Evolutionary conservation across 2,888 invertebrate species (phyloP).

Genomic region (Plebejus melissa): DNA sequence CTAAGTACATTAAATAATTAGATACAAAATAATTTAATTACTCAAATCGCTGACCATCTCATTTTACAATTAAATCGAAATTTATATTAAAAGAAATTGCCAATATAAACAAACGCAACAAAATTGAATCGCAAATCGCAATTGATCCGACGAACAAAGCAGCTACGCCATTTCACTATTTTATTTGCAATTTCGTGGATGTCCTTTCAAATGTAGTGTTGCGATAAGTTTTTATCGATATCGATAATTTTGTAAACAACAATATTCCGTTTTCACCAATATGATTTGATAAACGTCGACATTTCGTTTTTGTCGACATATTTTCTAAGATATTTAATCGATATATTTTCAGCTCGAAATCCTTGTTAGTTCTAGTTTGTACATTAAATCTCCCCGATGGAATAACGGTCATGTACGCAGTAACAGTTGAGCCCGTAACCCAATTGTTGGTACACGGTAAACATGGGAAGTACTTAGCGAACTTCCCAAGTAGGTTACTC

Average conservation of each 20-base stretch:
- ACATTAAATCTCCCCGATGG: not conserved
- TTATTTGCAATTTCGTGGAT: not conserved
- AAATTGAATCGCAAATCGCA: not conserved
- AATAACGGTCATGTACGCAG: constrained; percentile 7
- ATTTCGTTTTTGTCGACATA: not conserved
- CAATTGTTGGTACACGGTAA: not conserved
- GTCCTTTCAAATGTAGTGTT: constrained; percentile 4
- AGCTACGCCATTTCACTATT: constrained; percentile 10
- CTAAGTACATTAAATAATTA: too few species aligned
- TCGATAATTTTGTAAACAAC: not conserved
- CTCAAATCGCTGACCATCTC: too few species aligned
- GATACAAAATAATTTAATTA: too few species aligned
- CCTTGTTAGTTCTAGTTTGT: not conserved
- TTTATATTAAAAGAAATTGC: not conserved
- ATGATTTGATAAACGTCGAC: too few species aligned
- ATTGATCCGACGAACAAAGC: not conserved
- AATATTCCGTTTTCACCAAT: not conserved
- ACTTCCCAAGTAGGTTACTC: not conserved
- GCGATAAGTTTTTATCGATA: not conserved
- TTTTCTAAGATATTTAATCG: not conserved
- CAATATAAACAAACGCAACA: not conserved
- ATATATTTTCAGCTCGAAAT: not conserved
- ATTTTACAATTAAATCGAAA: too few species aligned
- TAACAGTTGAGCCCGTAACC: constrained; percentile 1
- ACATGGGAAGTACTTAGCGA: constrained; percentile 12